Evolutionary conservation across 2,888 invertebrate species (phyloP), one percentile per base, ranked within the genome.

Genomic region (Caenorhabditis sp.): DNA sequence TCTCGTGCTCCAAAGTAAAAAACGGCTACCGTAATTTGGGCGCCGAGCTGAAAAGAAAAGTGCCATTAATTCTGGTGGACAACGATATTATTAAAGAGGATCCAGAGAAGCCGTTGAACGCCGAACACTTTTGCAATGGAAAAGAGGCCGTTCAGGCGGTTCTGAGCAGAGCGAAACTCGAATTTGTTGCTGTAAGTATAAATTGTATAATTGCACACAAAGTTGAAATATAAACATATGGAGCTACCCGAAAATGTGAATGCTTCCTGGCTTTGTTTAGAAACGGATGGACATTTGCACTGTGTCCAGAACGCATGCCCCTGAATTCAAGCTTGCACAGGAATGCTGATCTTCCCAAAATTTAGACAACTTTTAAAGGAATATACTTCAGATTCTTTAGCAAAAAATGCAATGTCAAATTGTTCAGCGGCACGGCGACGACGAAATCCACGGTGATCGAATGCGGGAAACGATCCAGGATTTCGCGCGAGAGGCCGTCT

Each of bases 21-120:
- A 71, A 76, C 24, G 59, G 61, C 13, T 71, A 76, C 53, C 76
- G 70, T 13, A 52, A 58, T 30, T 22, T 70, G 15, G 46, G 58
- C 1, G 58, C 39, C 0, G 55, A 63, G 39, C 27, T 70, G 41
- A 65, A 70, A 20, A 50, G 63, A 11, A 76, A 76, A 41, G 55
- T 76, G 26, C 76, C 76, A 11, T 35, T 76, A 15, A 71, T 76
- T 39, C 35, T 70, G 2, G 70, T 76, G 0, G 76, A 76, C 35
- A 76, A 76, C n/a, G 76, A 76, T 35, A 58, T 76, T 13, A 76
- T 76, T 8, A 76, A 76, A 24, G 76, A 76, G 17, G 55, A 76
- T 59, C 76, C 76, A 8, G 76, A 76, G 15, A 52, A 41, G 26
- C 76, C 76, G 17, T 24, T 76, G 15, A 76, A 76, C 37, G 76